A percentile compares a stretch with the other conserved stretches of the same genome.
phyloP scores from a whole-genome alignment of 2,113 vertebrate species.

The Nesoenas mayeri region DNA sequence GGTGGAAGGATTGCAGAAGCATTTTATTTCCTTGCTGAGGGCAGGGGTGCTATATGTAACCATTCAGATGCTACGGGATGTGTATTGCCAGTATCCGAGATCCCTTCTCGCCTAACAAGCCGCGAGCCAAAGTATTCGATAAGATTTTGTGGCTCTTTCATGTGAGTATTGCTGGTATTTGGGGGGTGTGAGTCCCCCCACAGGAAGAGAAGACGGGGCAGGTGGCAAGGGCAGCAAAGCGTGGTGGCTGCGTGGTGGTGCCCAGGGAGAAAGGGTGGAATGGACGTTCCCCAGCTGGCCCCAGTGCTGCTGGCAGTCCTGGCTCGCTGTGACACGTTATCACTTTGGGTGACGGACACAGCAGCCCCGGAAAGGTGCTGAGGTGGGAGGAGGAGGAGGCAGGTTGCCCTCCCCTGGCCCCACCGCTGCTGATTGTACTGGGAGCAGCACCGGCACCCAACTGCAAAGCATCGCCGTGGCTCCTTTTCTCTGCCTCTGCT shows the following conservation, averaged over 20 bases:
- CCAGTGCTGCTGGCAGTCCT: not conserved
- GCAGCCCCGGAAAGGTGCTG: not conserved
- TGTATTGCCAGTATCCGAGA: constrained; percentile 10
- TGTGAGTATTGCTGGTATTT: not conserved
- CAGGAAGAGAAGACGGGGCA: not conserved
- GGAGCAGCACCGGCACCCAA: not conserved
- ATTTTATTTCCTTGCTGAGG: not conserved
- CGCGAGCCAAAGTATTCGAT: constrained; percentile 40
- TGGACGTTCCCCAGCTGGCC: not conserved
- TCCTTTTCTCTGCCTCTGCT: not conserved
- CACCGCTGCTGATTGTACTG: not conserved
- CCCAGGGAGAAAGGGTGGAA: not conserved
- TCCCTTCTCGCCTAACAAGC: constrained; percentile 33
- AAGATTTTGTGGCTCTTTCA: not conserved
- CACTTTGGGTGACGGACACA: not conserved
- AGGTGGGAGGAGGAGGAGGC: not conserved
- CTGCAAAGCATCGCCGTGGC: not conserved
- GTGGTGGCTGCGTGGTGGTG: not conserved
- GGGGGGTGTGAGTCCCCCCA: not conserved
- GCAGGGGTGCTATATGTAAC: constrained; percentile 2
- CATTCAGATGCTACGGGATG: constrained; percentile 1
- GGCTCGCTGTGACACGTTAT: not conserved
- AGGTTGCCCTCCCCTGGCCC: not conserved
- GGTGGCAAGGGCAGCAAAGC: not conserved
- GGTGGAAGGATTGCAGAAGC: not conserved